These are phyloP conservation scores for Dryobota labecula DNA, from an alignment of 2,888 invertebrate species.

Conservation along the genomic window DNA sequence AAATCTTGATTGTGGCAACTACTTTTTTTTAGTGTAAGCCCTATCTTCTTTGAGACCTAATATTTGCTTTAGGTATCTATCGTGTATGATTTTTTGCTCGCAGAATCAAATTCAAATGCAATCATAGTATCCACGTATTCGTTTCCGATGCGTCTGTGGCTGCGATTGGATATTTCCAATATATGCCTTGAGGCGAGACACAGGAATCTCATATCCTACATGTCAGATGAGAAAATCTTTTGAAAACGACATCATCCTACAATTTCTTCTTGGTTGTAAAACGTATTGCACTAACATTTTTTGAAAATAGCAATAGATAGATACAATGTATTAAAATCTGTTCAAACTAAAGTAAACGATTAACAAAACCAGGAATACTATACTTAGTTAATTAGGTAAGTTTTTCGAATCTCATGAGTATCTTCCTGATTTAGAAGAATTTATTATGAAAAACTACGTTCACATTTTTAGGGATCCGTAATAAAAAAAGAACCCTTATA, in stretches of 20 bases:
- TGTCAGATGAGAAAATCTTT: slow-evolving; percentile 54
- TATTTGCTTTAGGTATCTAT: slow-evolving; percentile 16
- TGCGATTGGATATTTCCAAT: slow-evolving; percentile 80
- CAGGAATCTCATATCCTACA: slow-evolving; percentile 75
- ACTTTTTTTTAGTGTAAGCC: too few species aligned
- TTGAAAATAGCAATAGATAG: too few species aligned
- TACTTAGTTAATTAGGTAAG: too few species aligned
- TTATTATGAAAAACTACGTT: too few species aligned
- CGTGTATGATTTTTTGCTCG: slow-evolving; percentile 41
- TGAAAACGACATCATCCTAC: slow-evolving; percentile 9
- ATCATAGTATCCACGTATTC: slow-evolving; percentile 75
- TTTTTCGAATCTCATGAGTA: too few species aligned
- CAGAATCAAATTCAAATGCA: slow-evolving; percentile 77
- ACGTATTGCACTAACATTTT: neutral
- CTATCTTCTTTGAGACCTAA: neutral
- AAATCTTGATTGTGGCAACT: too few species aligned
- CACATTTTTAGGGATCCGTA: too few species aligned
- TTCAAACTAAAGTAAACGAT: too few species aligned
- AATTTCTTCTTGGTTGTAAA: slow-evolving; percentile 1
- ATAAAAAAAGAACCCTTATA: too few species aligned
- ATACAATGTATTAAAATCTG: too few species aligned
- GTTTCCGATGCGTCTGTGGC: slow-evolving; percentile 72
- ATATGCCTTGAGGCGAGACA: slow-evolving; percentile 74
- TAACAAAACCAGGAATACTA: too few species aligned
- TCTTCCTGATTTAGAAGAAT: too few species aligned